Evolutionary conservation across 2,888 invertebrate genomes (phyloP).

Genomic region (Biston stratarius): DNA sequence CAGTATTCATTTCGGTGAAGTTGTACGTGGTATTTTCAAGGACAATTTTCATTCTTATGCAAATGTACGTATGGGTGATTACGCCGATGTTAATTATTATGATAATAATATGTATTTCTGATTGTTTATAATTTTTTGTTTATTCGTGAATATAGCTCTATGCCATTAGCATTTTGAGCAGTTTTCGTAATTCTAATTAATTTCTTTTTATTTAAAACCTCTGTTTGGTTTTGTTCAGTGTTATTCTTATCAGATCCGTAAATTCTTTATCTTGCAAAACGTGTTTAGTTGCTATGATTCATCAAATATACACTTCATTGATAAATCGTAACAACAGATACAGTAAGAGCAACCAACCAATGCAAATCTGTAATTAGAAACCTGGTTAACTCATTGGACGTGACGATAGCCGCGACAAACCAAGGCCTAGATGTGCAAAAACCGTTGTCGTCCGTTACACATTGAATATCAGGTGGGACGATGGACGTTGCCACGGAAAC

Average conservation of each 20-base stretch:
- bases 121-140: too few species aligned
- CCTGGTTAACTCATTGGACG: conserved; percentile 58
- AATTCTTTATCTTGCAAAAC: conserved; percentile 34
- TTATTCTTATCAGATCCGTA: conserved; percentile 26
- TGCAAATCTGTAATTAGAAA: conserved; percentile 59
- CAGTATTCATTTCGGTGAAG: neutral
- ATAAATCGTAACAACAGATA: conserved; percentile 45
- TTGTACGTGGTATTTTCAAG: conserved; percentile 22
- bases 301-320: conserved; percentile 45
- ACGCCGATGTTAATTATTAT: neutral
- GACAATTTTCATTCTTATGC: conserved; percentile 21
- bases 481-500: conserved; percentile 51
- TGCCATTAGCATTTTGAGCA: too few species aligned
- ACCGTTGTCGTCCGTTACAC: conserved; percentile 74
- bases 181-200: too few species aligned
- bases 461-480: conserved; percentile 58
- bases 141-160: too few species aligned
- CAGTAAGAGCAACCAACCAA: conserved; percentile 40
- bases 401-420: conserved; percentile 61
- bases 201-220: too few species aligned
- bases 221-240: too few species aligned
- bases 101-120: too few species aligned
- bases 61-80: conserved; percentile 2
- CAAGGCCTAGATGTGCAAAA: conserved; percentile 75
- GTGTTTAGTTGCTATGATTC: conserved; percentile 35